These are phyloP conservation scores for Poliocrania exsul DNA, from an alignment of 2,797 vertebrate genomes.

Conservation along the genomic window DNA sequence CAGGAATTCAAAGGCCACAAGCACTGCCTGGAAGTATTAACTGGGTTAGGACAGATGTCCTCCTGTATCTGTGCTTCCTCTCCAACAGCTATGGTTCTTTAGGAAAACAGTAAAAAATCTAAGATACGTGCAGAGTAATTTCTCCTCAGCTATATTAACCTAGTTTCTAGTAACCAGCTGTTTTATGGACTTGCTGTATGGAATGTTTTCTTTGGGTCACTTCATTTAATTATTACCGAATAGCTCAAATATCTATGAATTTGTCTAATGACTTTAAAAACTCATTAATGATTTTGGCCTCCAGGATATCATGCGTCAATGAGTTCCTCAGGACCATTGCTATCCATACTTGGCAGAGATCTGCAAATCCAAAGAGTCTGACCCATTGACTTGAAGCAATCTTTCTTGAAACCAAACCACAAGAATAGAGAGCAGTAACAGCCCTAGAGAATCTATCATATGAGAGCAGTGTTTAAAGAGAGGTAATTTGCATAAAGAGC, in stretches of 20 bases:
- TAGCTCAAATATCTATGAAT: background rate
- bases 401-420: background rate
- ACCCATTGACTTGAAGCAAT: background rate
- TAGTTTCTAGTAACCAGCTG: background rate
- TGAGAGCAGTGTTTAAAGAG: background rate
- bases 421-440: background rate
- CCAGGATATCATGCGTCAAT: background rate
- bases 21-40: background rate
- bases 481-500: background rate
- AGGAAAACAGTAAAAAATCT: background rate
- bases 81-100: background rate
- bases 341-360: background rate
- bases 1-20: background rate
- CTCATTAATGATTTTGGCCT: background rate
- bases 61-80: background rate
- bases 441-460: background rate
- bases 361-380: background rate
- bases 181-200: background rate
- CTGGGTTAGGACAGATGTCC: background rate
- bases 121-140: background rate
- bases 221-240: background rate
- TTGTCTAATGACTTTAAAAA: background rate
- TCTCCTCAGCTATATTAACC: background rate
- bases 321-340: background rate
- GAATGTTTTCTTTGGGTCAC: background rate